Conservation (phyloP, 2,888 invertebrate species). For the Linhomoeus sp. region DNA sequence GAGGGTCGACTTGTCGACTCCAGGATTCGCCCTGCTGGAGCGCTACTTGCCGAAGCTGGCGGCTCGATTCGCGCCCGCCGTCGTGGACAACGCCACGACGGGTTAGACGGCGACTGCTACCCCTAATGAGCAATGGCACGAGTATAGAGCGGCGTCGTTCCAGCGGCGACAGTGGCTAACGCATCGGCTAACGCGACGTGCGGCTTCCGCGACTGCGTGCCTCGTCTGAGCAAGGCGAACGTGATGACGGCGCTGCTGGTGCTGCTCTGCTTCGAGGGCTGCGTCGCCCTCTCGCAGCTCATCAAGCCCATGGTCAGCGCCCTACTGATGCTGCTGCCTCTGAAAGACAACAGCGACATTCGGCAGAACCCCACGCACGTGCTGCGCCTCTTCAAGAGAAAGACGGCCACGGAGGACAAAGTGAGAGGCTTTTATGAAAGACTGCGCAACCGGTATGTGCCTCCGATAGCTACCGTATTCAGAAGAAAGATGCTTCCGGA, state of each 20-base stretch:
- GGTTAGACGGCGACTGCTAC: too few species aligned
- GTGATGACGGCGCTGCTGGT: conserved; percentile 77
- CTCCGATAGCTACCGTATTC: too few species aligned
- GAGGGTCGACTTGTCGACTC: too few species aligned
- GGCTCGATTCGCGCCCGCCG: too few species aligned
- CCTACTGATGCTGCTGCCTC: conserved; percentile 13
- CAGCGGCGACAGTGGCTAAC: conserved; percentile 1
- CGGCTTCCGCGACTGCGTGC: conserved; percentile 2
- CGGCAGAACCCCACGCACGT: background rate
- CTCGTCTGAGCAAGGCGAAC: conserved; percentile 70
- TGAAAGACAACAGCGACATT: conserved; percentile 3
- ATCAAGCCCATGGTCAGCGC: conserved; percentile 17
- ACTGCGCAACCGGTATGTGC: too few species aligned
- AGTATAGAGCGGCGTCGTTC: too few species aligned
- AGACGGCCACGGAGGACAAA: background rate
- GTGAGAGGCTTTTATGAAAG: too few species aligned
- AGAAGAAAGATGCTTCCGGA: too few species aligned
- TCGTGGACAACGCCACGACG: too few species aligned
- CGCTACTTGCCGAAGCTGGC: too few species aligned
- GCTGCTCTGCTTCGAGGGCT: conserved; percentile 92
- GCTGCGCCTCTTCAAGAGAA: background rate
- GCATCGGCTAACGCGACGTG: conserved; percentile 12
- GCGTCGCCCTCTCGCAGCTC: conserved; percentile 37
- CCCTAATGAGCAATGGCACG: too few species aligned
- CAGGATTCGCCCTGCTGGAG: too few species aligned